phyloP scores from a whole-genome alignment of 2,888 invertebrate genomes.

The Sabellastarte sp. region DNA sequence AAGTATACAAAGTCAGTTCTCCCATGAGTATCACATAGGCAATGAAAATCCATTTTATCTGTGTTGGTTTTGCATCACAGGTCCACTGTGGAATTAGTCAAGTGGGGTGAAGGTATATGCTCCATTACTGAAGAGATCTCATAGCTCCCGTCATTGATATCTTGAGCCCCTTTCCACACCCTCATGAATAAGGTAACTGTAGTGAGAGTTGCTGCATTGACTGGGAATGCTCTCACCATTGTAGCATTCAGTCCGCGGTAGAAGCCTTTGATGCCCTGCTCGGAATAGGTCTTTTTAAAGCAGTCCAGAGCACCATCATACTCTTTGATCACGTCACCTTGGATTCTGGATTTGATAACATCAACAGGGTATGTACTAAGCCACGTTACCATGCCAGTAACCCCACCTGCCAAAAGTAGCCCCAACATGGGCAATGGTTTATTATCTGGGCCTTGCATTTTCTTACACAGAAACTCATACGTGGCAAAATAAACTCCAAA shows the following conservation, averaged over 20 bases:
- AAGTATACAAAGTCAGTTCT: too few species aligned
- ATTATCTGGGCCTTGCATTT: background rate
- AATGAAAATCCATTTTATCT: too few species aligned
- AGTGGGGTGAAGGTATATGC: too few species aligned
- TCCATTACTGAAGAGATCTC: too few species aligned
- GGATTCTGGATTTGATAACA: slow-evolving; percentile 84
- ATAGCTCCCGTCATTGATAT: background rate
- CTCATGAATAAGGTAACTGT: slow-evolving; percentile 15
- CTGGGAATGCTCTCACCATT: slow-evolving; percentile 83
- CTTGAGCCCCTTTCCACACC: too few species aligned
- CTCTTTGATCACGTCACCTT: slow-evolving; percentile 63
- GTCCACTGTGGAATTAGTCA: too few species aligned
- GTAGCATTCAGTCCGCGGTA: slow-evolving; percentile 77
- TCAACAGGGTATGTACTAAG: slow-evolving; percentile 82
- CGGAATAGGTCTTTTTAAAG: slow-evolving; percentile 67
- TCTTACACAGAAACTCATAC: slow-evolving; percentile 67
- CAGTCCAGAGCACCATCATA: slow-evolving; percentile 77
- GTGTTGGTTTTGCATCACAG: too few species aligned
- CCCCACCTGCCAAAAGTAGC: slow-evolving; percentile 77
- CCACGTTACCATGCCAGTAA: slow-evolving; percentile 86
- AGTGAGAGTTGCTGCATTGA: slow-evolving; percentile 84
- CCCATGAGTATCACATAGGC: too few species aligned
- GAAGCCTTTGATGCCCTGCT: slow-evolving; percentile 74
- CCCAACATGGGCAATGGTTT: slow-evolving; percentile 6
- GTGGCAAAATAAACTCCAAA: slow-evolving; percentile 82